Evolutionary conservation across 2,113 vertebrate species (phyloP).

Genomic region (Hypomesus transpacificus): DNA sequence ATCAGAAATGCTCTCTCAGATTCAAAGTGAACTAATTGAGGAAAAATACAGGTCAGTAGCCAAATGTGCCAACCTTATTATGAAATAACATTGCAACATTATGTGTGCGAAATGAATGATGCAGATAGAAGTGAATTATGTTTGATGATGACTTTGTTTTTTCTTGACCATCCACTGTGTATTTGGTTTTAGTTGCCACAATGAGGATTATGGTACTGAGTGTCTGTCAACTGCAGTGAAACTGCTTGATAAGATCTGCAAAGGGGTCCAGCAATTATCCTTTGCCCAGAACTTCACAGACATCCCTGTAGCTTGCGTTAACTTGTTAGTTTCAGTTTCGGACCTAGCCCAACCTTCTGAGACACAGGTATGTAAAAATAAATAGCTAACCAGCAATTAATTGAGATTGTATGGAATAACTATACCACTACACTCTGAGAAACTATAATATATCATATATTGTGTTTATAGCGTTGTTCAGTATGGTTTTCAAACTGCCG

Average conservation of each 20-base stretch:
- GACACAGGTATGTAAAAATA: slow-evolving; percentile 36
- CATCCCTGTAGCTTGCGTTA: slow-evolving; percentile 59
- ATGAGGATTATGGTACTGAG: slow-evolving; percentile 45
- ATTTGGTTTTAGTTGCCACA: slow-evolving; percentile 44
- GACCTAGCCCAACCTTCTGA: slow-evolving; percentile 3
- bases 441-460: no score
- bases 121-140: neutral
- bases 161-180: neutral
- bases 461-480: no score
- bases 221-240: slow-evolving; percentile 58
- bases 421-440: no score
- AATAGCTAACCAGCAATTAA: no score
- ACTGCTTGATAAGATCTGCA: slow-evolving; percentile 68
- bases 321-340: slow-evolving; percentile 57
- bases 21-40: slow-evolving; percentile 54
- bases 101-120: neutral
- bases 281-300: neutral
- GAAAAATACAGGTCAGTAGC: slow-evolving; percentile 62
- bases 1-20: slow-evolving; percentile 44
- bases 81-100: neutral
- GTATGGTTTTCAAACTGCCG: no score
- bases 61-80: neutral
- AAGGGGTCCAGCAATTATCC: slow-evolving; percentile 13
- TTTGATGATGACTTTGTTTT: no score
- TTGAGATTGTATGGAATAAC: no score